A percentile compares a stretch with the other conserved stretches of the same genome.
Conservation (phyloP, 2,113 vertebrate genomes). For the Carassius carassius region DNA sequence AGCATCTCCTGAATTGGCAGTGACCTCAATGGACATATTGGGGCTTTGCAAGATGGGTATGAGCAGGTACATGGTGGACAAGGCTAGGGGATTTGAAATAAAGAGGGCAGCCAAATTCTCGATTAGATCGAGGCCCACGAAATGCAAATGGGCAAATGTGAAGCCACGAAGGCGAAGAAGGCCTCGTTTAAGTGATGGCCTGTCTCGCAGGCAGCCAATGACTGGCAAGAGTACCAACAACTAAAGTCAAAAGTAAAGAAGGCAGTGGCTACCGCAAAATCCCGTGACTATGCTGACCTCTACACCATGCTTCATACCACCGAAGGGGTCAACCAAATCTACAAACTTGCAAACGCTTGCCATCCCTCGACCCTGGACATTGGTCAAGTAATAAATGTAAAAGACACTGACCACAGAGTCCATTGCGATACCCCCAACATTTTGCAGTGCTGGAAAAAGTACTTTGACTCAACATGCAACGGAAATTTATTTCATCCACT, state of each 20-base stretch:
- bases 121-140: no score
- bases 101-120: no score
- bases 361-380: neutral
- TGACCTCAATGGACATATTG: neutral
- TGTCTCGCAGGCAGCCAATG: neutral
- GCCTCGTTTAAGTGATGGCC: neutral
- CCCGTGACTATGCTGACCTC: neutral
- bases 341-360: neutral
- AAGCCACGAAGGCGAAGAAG: neutral
- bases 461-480: neutral
- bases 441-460: neutral
- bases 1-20: neutral
- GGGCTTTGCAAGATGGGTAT: neutral
- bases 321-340: neutral
- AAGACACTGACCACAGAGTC: no score
- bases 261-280: neutral
- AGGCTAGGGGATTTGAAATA: neutral
- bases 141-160: no score
- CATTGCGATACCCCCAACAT: neutral
- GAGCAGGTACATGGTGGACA: neutral
- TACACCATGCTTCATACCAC: neutral
- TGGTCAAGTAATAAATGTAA: neutral
- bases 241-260: neutral
- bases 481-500: neutral
- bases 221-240: neutral